These are phyloP conservation scores for Phalacrocorax brasilianus DNA, from an alignment of 2,113 vertebrate species.

Conservation along the genomic window DNA sequence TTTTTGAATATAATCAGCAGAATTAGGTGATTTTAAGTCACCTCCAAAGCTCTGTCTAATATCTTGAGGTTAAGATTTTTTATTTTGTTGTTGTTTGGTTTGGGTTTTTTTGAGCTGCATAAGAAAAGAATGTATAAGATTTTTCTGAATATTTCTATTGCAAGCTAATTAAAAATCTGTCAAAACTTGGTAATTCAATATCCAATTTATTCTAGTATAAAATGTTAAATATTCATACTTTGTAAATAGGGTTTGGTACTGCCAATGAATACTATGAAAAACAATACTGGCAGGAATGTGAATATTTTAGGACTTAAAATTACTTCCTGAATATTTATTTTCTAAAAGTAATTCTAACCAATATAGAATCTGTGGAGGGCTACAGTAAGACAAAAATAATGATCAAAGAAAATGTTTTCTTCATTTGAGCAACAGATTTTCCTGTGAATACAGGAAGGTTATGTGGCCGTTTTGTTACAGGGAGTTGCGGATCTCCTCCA, in stretches of 20 bases:
- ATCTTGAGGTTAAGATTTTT: not conserved
- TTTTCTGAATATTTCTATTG: not conserved
- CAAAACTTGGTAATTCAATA: not conserved
- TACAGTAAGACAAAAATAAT: not conserved
- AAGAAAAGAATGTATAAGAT: not conserved
- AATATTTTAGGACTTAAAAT: not conserved
- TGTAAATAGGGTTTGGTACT: not conserved
- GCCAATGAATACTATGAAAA: not conserved
- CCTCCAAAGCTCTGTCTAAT: not conserved
- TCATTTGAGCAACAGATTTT: not conserved
- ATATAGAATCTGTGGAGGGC: not conserved
- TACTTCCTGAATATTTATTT: not conserved
- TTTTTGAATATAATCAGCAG: not conserved
- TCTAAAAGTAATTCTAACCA: not conserved
- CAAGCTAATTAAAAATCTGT: not conserved
- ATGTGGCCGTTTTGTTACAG: not conserved
- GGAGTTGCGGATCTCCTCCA: not conserved
- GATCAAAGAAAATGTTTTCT: not conserved
- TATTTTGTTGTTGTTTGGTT: too few species aligned
- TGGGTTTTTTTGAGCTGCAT: not conserved
- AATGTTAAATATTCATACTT: constrained; percentile 1
- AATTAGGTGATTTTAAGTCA: not conserved
- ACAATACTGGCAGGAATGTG: not conserved
- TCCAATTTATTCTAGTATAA: not conserved
- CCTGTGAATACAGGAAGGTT: not conserved